Conservation (phyloP, 2,797 vertebrate species). For the Microctenopoma stevenorrisi region DNA sequence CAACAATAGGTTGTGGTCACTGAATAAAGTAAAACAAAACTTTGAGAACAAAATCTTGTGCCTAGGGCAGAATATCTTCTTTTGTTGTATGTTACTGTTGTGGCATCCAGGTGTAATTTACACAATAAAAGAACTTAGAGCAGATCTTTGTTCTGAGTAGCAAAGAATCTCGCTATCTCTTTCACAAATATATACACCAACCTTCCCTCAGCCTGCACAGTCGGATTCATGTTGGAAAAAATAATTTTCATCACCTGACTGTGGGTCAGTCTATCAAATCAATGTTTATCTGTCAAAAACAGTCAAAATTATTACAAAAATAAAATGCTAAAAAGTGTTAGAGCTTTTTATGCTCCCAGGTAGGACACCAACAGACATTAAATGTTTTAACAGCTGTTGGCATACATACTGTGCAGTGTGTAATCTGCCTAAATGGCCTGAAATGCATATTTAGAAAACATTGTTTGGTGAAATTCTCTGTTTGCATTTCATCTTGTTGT, state of each 20-base stretch:
- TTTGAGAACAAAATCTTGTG: too few species aligned
- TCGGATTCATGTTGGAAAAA: background rate
- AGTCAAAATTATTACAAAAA: background rate
- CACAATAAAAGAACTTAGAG: background rate
- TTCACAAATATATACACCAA: background rate
- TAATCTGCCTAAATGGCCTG: constrained; percentile 7
- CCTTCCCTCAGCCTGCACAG: background rate
- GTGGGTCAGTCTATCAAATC: constrained; percentile 6
- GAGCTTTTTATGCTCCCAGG: background rate
- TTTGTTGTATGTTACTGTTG: background rate
- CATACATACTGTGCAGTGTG: background rate
- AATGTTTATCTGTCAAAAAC: background rate
- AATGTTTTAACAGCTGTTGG: constrained; percentile 1
- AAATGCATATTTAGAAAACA: constrained; percentile 34
- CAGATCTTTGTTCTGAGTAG: background rate
- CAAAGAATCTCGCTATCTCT: background rate
- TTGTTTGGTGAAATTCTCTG: constrained; percentile 12
- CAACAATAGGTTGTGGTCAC: too few species aligned
- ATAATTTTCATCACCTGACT: constrained; percentile 16
- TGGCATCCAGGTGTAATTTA: background rate
- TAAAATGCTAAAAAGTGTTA: constrained; percentile 1
- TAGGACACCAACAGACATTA: background rate
- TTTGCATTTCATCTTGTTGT: constrained; percentile 37
- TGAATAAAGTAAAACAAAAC: too few species aligned
- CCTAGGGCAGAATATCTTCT: background rate